These are phyloP conservation scores for Oxyteleia sp. DNA, from an alignment of 2,888 invertebrate genomes.

Conservation along the genomic window DNA sequence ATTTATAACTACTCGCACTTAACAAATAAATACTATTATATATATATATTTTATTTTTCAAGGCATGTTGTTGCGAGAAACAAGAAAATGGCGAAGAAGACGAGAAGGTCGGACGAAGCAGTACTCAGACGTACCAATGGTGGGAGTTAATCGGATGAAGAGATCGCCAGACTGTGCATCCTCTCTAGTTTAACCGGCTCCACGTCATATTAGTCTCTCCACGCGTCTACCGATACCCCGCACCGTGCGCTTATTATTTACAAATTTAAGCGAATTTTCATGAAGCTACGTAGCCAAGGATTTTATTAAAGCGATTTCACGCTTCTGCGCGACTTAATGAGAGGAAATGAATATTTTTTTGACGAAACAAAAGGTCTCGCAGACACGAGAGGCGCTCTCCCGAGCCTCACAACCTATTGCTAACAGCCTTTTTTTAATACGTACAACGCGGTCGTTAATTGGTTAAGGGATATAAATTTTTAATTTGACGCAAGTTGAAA, in stretches of 20 bases:
- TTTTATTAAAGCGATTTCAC: slow-evolving; percentile 73
- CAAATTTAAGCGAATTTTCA: slow-evolving; percentile 71
- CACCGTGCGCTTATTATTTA: slow-evolving; percentile 55
- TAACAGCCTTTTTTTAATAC: slow-evolving; percentile 14
- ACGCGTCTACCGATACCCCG: slow-evolving; percentile 51
- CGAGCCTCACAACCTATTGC: slow-evolving; percentile 5
- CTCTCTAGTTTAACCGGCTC: slow-evolving; percentile 75
- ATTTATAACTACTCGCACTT: too few species aligned
- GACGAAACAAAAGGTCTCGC: slow-evolving; percentile 63
- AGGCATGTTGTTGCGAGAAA: slow-evolving; percentile 28
- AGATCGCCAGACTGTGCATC: slow-evolving; percentile 84
- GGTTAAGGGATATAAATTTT: too few species aligned
- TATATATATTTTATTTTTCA: slow-evolving; percentile 21
- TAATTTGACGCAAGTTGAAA: too few species aligned
- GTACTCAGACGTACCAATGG: slow-evolving; percentile 71
- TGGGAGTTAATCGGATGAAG: slow-evolving; percentile 83
- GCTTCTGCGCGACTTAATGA: slow-evolving; percentile 68
- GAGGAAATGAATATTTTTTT: slow-evolving; percentile 71
- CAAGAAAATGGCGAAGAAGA: slow-evolving; percentile 69
- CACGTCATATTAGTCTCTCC: slow-evolving; percentile 56
- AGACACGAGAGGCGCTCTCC: slow-evolving; percentile 35
- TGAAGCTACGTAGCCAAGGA: slow-evolving; percentile 58
- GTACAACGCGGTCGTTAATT: not conserved
- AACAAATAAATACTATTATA: too few species aligned
- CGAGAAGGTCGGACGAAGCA: slow-evolving; percentile 72